Base-by-base conservation (phyloP, 2,113 vertebrate genomes). In the Boleophthalmus pectinirostris region DNA sequence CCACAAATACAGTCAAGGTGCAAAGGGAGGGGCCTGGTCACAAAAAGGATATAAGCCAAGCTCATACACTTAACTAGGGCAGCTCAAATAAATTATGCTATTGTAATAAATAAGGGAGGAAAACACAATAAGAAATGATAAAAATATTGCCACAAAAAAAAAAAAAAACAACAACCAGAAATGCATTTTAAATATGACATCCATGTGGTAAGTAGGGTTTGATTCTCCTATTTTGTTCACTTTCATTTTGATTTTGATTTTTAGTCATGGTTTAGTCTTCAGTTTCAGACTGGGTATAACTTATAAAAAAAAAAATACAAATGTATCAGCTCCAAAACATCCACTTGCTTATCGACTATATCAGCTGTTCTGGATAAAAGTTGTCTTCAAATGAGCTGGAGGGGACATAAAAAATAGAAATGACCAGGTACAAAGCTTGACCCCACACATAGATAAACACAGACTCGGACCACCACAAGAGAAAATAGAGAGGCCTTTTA, bases 31-130 rank as follows among this genome's bases (percentile, higher is more conserved):
- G 80, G 77, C 72, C 69, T 77, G 81, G 81, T 82, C 85, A 66
- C 56, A 76, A 72, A 61, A 85, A 80, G 83, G 80, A 84, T 81
- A 73, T 66, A 78, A 85, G 83, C 80, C 76, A 80, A 87, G 84
- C 35, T 38, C 46, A 81, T 46, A 76, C 57, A 70, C 79, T 85
- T 18, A 73, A 75, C 86, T 83, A 23, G n/a, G n/a, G 3, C 23
- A 13, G 23, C 21, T 24, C 23, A 58, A 6, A 54, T 25, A 15
- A 58, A 15, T 23, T 23, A 11, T 3, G 11, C 3, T 23, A 12
- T 56, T 9, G 12, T 23, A 10, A 56, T 51, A 51, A 10, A 43
- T 10, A 43, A 43, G 38, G 10, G 7, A 43, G 38, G 38, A 8
- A 43, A 43, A 5, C 15, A 51, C 16, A 51, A 51, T 51, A 20